Evolutionary conservation across 1,140 invertebrate species (phyloP).

Genomic region (Galleria mellonella): DNA sequence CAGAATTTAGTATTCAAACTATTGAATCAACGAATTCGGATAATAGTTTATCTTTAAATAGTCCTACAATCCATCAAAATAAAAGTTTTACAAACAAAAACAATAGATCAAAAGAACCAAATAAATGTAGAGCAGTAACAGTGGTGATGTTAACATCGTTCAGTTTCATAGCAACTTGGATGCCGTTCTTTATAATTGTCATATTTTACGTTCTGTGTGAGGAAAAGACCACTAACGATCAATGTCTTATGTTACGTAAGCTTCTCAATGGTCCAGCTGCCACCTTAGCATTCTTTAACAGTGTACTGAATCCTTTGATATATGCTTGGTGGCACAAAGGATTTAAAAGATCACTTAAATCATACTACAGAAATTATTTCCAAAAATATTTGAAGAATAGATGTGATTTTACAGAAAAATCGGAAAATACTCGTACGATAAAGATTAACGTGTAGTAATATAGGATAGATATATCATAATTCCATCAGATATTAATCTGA

Average conservation of each 20-base stretch:
- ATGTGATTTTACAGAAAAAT: background rate
- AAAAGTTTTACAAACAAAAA: background rate
- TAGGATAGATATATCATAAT: no score
- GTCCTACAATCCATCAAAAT: no score
- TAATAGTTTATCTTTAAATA: slow-evolving; percentile 3
- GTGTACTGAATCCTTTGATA: slow-evolving; percentile 81
- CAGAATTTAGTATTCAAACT: slow-evolving; percentile 34
- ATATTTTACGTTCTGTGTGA: slow-evolving; percentile 71
- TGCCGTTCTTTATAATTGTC: slow-evolving; percentile 66
- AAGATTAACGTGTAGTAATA: no score
- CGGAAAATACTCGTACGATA: no score
- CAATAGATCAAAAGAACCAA: slow-evolving; percentile 37
- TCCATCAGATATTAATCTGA: no score
- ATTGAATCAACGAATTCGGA: slow-evolving; percentile 24
- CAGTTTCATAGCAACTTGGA: slow-evolving; percentile 69
- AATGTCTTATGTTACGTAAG: slow-evolving; percentile 59
- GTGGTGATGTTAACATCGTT: slow-evolving; percentile 75
- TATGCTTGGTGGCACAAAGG: slow-evolving; percentile 84
- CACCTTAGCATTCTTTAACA: slow-evolving; percentile 78
- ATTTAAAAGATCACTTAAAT: slow-evolving; percentile 55
- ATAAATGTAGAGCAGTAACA: slow-evolving; percentile 75
- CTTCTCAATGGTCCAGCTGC: slow-evolving; percentile 72
- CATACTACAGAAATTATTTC: slow-evolving; percentile 21
- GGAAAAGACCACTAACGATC: slow-evolving; percentile 46
- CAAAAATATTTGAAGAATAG: slow-evolving; percentile 21